Conservation (phyloP, 2,888 invertebrate genomes). For the Gandaritis pyraliata region DNA sequence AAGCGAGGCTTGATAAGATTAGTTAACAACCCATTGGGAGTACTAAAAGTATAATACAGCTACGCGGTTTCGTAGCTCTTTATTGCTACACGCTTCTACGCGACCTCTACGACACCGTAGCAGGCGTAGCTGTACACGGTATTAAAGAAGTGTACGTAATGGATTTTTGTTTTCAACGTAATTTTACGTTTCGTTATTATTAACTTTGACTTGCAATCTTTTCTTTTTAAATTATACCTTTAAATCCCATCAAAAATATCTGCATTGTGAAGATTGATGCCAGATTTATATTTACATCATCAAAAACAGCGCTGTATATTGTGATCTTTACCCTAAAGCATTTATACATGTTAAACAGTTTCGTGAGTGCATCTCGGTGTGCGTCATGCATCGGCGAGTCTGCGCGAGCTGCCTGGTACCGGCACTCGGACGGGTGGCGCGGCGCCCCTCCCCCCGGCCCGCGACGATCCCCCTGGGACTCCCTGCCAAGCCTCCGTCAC, state of each 20-base stretch:
- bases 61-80: conserved; percentile 1
- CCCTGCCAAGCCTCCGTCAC: conserved; percentile 92
- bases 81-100: not conserved
- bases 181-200: too few relatives aligned
- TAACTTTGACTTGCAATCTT: too few relatives aligned
- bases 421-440: conserved; percentile 95
- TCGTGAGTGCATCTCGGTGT: conserved; percentile 87
- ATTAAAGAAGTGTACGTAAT: too few relatives aligned
- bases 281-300: not conserved
- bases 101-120: too few relatives aligned
- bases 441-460: conserved; percentile 84
- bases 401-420: conserved; percentile 94
- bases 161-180: too few relatives aligned
- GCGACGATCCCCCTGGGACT: conserved; percentile 94
- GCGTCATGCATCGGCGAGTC: conserved; percentile 96
- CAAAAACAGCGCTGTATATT: not conserved
- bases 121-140: not conserved
- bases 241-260: too few relatives aligned
- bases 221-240: too few relatives aligned
- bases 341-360: conserved; percentile 57
- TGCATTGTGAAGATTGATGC: too few relatives aligned
- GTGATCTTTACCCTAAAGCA: conserved; percentile 8
- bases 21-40: conserved; percentile 25
- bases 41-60: conserved; percentile 30
- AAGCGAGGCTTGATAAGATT: conserved; percentile 20